phyloP scores from a whole-genome alignment of 2,888 invertebrate species.

The Aporophyla lueneburgensis region DNA sequence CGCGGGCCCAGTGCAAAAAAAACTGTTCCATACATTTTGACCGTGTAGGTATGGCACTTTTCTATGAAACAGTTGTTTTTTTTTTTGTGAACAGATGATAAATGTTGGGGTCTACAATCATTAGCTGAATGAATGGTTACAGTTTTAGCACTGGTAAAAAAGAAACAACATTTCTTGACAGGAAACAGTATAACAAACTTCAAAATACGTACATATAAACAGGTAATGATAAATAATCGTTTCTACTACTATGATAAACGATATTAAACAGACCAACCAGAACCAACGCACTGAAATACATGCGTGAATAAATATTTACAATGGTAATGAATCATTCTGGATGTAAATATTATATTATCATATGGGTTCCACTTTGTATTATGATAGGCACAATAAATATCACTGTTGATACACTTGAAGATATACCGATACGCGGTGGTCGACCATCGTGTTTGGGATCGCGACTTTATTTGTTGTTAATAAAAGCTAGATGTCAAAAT shows the following conservation, averaged over 20 bases:
- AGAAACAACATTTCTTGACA: not conserved
- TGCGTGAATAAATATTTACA: conserved; percentile 47
- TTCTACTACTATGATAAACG: conserved; percentile 15
- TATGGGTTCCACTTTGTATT: conserved; percentile 48
- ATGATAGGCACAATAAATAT: conserved; percentile 37
- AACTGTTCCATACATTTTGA: no score
- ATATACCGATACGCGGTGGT: conserved; percentile 7
- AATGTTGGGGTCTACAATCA: no score
- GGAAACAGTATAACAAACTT: conserved; percentile 6
- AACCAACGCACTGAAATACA: conserved; percentile 28
- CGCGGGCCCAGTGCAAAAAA: no score
- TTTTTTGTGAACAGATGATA: no score
- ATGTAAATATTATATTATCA: conserved; percentile 37
- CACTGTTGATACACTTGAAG: conserved; percentile 27
- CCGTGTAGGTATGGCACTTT: no score
- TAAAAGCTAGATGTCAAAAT: not conserved
- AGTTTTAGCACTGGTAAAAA: not conserved
- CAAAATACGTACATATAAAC: conserved; percentile 6
- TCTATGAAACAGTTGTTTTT: no score
- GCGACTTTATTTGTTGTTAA: not conserved
- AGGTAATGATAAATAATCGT: conserved; percentile 21
- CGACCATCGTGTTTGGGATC: not conserved
- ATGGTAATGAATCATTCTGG: conserved; percentile 47
- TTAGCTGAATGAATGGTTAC: no score
- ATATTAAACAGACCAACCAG: conserved; percentile 47